phyloP scores from a whole-genome alignment of 2,113 vertebrate genomes.

The Shinisaurus crocodilurus region DNA sequence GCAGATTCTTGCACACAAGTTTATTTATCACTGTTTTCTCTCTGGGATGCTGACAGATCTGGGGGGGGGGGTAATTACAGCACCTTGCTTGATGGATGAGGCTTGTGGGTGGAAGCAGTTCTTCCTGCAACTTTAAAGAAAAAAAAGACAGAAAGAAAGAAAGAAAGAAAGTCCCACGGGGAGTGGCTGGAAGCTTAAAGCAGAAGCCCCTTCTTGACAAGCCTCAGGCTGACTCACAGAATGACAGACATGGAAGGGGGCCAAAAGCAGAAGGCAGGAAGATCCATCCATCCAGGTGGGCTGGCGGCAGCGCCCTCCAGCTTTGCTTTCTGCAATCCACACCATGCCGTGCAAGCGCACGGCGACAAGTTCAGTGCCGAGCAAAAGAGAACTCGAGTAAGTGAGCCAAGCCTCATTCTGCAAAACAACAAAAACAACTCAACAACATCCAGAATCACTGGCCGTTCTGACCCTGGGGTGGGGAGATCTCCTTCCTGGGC shows the following conservation, averaged over 20 bases:
- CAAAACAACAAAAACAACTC: no score
- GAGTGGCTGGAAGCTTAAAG: background rate
- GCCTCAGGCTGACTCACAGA: background rate
- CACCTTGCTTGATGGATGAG: conserved; percentile 71
- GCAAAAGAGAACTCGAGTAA: background rate
- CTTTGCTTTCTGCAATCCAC: background rate
- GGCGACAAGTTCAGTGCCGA: background rate
- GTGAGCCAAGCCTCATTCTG: background rate
- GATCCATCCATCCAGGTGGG: background rate
- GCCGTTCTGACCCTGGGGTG: no score
- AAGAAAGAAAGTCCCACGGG: background rate
- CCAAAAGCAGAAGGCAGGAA: background rate
- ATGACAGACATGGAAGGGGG: background rate
- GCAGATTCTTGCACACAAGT: conserved; percentile 53
- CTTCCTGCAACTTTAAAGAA: conserved; percentile 32
- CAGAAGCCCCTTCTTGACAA: no score
- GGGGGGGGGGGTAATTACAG: conserved; percentile 36
- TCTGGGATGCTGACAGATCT: conserved; percentile 50
- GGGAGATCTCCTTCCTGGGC: no score
- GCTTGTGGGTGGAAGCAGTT: conserved; percentile 53
- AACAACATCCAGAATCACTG: background rate
- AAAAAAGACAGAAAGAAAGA: no score
- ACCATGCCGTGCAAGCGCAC: no score
- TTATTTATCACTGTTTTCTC: conserved; percentile 72
- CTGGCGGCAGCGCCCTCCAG: no score